Conservation (phyloP, 2,113 vertebrate genomes). For the Zosterops borbonicus region DNA sequence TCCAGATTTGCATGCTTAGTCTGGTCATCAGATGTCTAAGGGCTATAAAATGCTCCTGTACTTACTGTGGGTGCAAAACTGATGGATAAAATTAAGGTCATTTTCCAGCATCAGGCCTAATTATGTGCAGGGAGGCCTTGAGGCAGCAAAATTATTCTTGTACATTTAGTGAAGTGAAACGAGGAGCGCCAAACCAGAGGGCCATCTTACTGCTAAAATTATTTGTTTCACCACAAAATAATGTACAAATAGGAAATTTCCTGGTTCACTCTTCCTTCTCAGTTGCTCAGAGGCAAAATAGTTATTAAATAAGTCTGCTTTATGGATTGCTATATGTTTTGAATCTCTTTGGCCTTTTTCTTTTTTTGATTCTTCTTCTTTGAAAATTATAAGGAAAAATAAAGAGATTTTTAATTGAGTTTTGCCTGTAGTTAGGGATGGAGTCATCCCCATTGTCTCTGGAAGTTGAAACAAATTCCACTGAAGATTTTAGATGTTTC, state of each 20-base stretch:
- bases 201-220: not conserved
- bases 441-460: not conserved
- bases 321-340: not conserved
- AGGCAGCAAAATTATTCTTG: slow-evolving; percentile 52
- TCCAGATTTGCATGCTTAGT: slow-evolving; percentile 31
- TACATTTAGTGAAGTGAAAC: not conserved
- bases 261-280: not conserved
- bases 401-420: not conserved
- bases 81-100: slow-evolving; percentile 50
- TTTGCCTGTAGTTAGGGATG: not conserved
- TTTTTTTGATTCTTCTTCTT: not conserved
- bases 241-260: not conserved
- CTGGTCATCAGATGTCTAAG: slow-evolving; percentile 20
- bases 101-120: slow-evolving; percentile 31
- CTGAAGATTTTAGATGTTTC: not conserved
- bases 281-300: not conserved
- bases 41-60: not conserved
- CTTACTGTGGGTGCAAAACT: not conserved
- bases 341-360: not conserved
- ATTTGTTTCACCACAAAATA: not conserved
- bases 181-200: not conserved
- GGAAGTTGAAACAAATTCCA: not conserved
- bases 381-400: not conserved
- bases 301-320: not conserved
- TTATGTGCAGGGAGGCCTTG: slow-evolving; percentile 29